Evolutionary conservation across 2,888 invertebrate species (phyloP).

Genomic region (Dorcus hopei): DNA sequence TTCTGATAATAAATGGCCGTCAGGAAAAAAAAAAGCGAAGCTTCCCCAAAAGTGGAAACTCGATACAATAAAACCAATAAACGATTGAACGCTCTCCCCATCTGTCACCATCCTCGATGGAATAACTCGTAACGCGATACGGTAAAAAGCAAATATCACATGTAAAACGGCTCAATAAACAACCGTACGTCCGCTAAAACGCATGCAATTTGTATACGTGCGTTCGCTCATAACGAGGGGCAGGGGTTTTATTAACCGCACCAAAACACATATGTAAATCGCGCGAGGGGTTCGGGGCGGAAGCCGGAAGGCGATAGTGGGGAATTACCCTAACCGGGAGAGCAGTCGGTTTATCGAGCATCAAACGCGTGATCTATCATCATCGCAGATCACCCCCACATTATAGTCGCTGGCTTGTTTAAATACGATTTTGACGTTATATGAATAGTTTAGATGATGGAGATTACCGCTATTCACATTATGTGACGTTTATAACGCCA

Average conservation of each 20-base stretch:
- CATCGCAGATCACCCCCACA: not conserved
- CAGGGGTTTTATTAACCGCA: constrained; percentile 2
- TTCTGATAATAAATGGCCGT: too few relatives aligned
- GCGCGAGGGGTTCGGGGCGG: not conserved
- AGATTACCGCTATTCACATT: not conserved
- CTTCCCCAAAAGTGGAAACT: constrained; percentile 15
- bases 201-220: not conserved
- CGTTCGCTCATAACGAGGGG: not conserved
- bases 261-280: too few relatives aligned
- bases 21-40: constrained; percentile 7
- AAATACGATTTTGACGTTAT: not conserved
- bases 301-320: not conserved
- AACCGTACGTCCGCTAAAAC: constrained; percentile 28
- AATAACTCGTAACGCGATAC: constrained; percentile 30
- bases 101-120: constrained; percentile 30
- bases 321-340: constrained; percentile 1
- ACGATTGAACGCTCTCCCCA: constrained; percentile 31
- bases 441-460: not conserved
- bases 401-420: not conserved
- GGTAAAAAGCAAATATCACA: constrained; percentile 42
- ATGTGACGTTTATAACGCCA: not conserved
- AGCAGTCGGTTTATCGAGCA: not conserved
- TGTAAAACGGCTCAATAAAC: constrained; percentile 43
- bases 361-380: constrained; percentile 5
- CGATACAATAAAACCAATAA: constrained; percentile 30